A percentile compares a stretch with the other conserved stretches of the same genome.
These are phyloP conservation scores for Anser cygnoides DNA, from an alignment of 2,113 vertebrate species.

Conservation along the genomic window DNA sequence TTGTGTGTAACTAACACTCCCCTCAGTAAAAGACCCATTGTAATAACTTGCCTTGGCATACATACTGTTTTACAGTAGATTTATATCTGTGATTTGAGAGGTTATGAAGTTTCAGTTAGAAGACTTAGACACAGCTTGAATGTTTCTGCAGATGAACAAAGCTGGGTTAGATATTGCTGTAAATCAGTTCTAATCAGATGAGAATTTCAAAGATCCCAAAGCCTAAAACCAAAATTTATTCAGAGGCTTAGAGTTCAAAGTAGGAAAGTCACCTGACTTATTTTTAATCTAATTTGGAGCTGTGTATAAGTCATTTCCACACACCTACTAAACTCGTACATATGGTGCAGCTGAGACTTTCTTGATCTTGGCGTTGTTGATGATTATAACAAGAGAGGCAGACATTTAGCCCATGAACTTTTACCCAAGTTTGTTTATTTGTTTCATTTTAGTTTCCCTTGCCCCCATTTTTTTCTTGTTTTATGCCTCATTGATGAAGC, in stretches of 20 bases:
- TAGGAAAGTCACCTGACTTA: not conserved
- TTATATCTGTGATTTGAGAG: not conserved
- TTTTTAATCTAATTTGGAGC: not conserved
- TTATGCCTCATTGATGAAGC: not conserved
- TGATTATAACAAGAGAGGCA: not conserved
- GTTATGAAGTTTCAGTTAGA: not conserved
- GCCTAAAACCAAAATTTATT: not conserved
- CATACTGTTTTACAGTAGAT: not conserved
- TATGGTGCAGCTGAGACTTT: not conserved
- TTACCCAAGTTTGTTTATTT: not conserved
- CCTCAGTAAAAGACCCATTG: not conserved
- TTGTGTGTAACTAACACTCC: not conserved
- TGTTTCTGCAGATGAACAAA: not conserved
- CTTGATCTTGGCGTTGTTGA: not conserved
- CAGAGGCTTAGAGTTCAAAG: not conserved
- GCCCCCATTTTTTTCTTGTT: not conserved
- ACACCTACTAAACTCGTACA: not conserved
- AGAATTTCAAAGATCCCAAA: not conserved
- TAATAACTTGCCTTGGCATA: not conserved
- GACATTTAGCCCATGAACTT: not conserved
- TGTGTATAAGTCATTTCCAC: not conserved
- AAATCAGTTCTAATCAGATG: not conserved
- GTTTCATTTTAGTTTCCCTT: not conserved
- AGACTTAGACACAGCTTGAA: not conserved
- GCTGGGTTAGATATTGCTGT: not conserved